phyloP scores from a whole-genome alignment of 2,797 vertebrate species.

The Microctenopoma lineatum region DNA sequence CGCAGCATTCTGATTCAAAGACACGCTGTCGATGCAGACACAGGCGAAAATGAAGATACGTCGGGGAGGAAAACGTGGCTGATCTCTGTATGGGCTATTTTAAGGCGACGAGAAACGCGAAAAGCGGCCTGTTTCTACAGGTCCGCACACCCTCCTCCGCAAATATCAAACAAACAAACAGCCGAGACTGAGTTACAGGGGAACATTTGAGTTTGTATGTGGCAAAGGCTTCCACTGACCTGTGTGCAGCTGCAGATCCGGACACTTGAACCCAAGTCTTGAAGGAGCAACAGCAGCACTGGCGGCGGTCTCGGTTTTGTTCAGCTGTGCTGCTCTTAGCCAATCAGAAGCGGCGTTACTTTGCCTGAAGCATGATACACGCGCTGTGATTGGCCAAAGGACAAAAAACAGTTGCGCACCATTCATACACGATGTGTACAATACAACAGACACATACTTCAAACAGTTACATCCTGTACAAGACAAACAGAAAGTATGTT shows the following conservation, averaged over 20 bases:
- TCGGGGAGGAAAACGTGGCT: slow-evolving; percentile 20
- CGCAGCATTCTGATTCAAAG: neutral
- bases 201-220: neutral
- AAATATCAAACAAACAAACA: neutral
- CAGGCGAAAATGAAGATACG: neutral
- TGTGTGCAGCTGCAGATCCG: slow-evolving; percentile 51
- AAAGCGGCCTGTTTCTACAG: neutral
- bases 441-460: neutral
- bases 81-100: slow-evolving; percentile 12
- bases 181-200: too few species aligned
- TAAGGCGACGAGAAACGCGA: slow-evolving; percentile 13
- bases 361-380: slow-evolving; percentile 38
- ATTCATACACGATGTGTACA: neutral
- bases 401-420: neutral
- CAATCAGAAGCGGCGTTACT: slow-evolving; percentile 63
- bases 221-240: slow-evolving; percentile 60
- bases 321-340: slow-evolving; percentile 54
- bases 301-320: slow-evolving; percentile 17
- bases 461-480: neutral
- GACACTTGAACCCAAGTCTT: slow-evolving; percentile 33
- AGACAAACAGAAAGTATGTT: too few species aligned
- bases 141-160: neutral
- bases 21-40: neutral
- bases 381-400: slow-evolving; percentile 63
- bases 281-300: slow-evolving; percentile 32